These are phyloP conservation scores for Chalcosyrphus nemorum DNA, from an alignment of 2,888 invertebrate genomes.

Conservation along the genomic window DNA sequence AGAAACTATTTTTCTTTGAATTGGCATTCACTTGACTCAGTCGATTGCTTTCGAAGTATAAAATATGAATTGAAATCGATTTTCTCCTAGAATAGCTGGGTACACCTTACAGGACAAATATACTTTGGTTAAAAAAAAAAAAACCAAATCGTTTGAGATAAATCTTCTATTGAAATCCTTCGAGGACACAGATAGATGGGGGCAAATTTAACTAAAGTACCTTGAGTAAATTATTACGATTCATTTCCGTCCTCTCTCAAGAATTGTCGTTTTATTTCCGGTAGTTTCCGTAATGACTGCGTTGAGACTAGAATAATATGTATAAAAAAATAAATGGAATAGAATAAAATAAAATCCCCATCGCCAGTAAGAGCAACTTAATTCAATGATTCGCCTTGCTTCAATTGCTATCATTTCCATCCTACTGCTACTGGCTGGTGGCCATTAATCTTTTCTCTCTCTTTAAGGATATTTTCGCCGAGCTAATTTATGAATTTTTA, in stretches of 20 bases:
- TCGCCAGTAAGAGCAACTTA: neutral
- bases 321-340: too few species aligned
- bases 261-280: neutral
- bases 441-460: neutral
- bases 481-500: neutral
- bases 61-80: constrained; percentile 17
- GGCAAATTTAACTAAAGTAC: neutral
- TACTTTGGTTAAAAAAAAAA: neutral
- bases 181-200: neutral
- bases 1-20: neutral
- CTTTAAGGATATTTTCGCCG: neutral
- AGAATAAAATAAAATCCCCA: neutral
- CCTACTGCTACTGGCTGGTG: neutral
- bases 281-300: neutral
- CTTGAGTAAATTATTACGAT: neutral
- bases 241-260: neutral
- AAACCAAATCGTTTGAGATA: neutral
- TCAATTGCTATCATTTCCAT: neutral
- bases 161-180: neutral
- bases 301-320: neutral
- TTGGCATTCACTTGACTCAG: neutral
- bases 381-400: neutral
- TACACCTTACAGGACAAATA: neutral
- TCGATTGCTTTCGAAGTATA: neutral
- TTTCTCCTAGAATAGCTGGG: neutral